Conservation (phyloP, 2,797 vertebrate genomes). For the Thaleichthys pacificus region DNA sequence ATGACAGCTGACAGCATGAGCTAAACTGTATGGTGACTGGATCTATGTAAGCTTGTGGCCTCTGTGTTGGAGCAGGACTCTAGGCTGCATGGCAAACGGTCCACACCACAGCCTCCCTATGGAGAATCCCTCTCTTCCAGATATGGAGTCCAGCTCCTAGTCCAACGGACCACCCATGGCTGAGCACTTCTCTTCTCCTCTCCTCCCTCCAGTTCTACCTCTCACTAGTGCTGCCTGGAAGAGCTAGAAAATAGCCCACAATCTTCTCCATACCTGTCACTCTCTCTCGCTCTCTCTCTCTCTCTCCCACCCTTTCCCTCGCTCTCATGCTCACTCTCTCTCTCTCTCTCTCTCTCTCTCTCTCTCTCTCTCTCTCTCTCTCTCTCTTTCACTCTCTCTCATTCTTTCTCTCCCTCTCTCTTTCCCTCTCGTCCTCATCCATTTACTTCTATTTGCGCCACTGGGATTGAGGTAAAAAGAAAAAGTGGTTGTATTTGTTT, state of each 20-base stretch:
- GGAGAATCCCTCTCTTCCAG: conserved; percentile 52
- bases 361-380: background rate
- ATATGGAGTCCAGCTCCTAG: conserved; percentile 55
- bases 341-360: conserved; percentile 19
- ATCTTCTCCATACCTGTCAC: conserved; percentile 16
- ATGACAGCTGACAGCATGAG: background rate
- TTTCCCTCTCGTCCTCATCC: too few species aligned
- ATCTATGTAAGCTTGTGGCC: conserved; percentile 3
- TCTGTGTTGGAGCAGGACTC: conserved; percentile 22
- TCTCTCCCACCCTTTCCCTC: background rate
- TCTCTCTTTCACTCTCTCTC: conserved; percentile 23
- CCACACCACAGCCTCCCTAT: conserved; percentile 42
- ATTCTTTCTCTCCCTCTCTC: background rate
- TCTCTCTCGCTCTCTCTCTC: conserved; percentile 23
- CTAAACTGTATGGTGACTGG: background rate
- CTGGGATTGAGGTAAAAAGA: background rate
- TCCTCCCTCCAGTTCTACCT: conserved; percentile 6
- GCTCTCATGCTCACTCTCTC: background rate
- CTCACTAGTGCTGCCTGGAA: conserved; percentile 43
- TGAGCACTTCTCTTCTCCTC: conserved; percentile 18
- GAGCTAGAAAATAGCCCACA: conserved; percentile 19
- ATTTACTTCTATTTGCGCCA: conserved; percentile 21
- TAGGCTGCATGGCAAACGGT: conserved; percentile 27
- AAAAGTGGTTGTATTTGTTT: conserved; percentile 40
- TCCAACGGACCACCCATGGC: conserved; percentile 68